These are phyloP conservation scores for Drosophila rubida DNA, from an alignment of 2,888 invertebrate species.

Conservation along the genomic window DNA sequence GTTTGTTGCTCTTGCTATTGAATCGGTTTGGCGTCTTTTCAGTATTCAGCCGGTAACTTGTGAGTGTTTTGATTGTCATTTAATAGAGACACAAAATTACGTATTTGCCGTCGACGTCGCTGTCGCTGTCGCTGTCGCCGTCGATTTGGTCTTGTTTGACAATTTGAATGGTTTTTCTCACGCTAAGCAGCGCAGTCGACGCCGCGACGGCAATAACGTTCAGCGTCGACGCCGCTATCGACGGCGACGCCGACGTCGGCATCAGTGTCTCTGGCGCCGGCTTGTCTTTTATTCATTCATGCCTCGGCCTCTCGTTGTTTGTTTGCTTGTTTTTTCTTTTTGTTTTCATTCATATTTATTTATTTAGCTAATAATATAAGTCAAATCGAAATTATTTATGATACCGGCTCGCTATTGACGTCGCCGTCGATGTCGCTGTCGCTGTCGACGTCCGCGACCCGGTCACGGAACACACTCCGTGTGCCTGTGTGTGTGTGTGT, in stretches of 20 bases:
- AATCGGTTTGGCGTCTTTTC: conserved; percentile 15
- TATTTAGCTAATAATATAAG: conserved; percentile 78
- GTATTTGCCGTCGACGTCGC: conserved; percentile 31
- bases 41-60: conserved; percentile 18
- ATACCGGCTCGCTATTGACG: conserved; percentile 59
- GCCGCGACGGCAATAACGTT: conserved; percentile 8
- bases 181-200: conserved; percentile 67
- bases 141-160: conserved; percentile 56
- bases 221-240: background rate
- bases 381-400: conserved; percentile 77
- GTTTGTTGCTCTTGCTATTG: conserved; percentile 18
- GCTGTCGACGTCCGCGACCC: conserved; percentile 39
- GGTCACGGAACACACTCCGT: conserved; percentile 43
- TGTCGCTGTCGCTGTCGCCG: background rate
- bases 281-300: conserved; percentile 75
- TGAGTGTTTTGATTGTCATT: conserved; percentile 57
- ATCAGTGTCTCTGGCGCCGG: conserved; percentile 58
- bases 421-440: conserved; percentile 11
- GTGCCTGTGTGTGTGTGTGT: conserved; percentile 7
- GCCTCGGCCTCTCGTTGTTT: conserved; percentile 52
- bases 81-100: conserved; percentile 66
- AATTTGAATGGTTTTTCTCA: conserved; percentile 75
- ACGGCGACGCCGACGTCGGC: conserved; percentile 12
- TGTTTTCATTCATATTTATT: conserved; percentile 68
- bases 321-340: conserved; percentile 26